Evolutionary conservation across 2,888 invertebrate genomes (phyloP).

Genomic region (Cryptocephalus primarius): DNA sequence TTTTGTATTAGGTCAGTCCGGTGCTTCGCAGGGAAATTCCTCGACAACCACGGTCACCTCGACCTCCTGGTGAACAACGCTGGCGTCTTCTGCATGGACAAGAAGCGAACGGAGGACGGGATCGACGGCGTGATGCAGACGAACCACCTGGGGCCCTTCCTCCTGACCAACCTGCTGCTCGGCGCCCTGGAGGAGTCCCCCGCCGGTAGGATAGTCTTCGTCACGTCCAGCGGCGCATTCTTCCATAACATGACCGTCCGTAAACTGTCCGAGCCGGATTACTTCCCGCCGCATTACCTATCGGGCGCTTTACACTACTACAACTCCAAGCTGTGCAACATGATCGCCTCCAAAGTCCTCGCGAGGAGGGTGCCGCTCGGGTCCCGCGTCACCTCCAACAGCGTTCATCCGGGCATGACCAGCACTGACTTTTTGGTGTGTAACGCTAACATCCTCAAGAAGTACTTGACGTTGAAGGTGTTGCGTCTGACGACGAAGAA

Average conservation of each 20-base stretch:
- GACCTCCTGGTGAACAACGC: slow-evolving; percentile 54
- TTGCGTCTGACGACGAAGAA: slow-evolving; percentile 11
- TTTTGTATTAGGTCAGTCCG: slow-evolving; percentile 36
- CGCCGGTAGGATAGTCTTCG: slow-evolving; percentile 12
- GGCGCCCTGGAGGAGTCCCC: slow-evolving; percentile 25
- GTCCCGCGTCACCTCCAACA: slow-evolving; percentile 13
- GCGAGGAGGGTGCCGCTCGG: slow-evolving; percentile 9
- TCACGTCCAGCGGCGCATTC: slow-evolving; percentile 13
- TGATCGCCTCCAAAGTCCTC: slow-evolving; percentile 17
- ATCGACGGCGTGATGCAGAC: slow-evolving; percentile 52
- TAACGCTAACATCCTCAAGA: neutral
- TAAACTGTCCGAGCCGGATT: slow-evolving; percentile 6
- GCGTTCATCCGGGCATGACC: slow-evolving; percentile 19
- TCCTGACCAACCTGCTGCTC: slow-evolving; percentile 50
- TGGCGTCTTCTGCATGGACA: slow-evolving; percentile 40
- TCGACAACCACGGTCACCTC: slow-evolving; percentile 38
- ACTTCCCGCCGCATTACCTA: slow-evolving; percentile 9
- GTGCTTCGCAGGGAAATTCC: slow-evolving; percentile 47
- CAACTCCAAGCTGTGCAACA: slow-evolving; percentile 20
- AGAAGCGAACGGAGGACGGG: slow-evolving; percentile 45
- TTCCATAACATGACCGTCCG: slow-evolving; percentile 8
- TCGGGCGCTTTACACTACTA: slow-evolving; percentile 16
- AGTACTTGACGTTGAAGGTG: slow-evolving; percentile 3
- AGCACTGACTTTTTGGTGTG: slow-evolving; percentile 15
- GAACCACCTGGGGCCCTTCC: slow-evolving; percentile 60